These are phyloP conservation scores for Aphrophora alni DNA, from an alignment of 2,888 invertebrate genomes.

Conservation along the genomic window DNA sequence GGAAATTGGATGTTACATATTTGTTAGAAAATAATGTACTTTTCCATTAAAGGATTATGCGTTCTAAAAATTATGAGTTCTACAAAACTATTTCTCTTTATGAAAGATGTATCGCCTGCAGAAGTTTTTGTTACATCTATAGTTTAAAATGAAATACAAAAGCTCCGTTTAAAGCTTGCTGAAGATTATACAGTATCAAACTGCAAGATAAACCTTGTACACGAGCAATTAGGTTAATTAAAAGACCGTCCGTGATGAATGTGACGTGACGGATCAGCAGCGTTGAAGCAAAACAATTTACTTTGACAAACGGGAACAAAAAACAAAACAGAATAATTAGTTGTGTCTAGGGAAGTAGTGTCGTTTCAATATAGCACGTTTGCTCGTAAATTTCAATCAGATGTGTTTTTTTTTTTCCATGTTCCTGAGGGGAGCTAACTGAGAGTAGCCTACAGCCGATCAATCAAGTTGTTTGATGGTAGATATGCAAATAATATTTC, in stretches of 20 bases:
- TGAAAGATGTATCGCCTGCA: no score
- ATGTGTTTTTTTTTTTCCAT: no score
- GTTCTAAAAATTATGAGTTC: no score
- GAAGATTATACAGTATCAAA: no score
- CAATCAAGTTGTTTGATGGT: background rate
- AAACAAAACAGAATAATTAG: background rate
- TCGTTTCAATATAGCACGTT: background rate
- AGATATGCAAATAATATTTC: background rate
- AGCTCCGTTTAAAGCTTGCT: no score
- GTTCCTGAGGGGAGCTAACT: background rate
- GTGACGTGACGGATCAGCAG: background rate
- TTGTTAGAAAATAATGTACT: no score
- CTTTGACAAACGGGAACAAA: background rate
- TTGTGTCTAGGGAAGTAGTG: background rate
- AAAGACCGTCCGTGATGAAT: background rate
- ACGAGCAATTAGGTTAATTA: constrained; percentile 9
- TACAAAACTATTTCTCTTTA: no score
- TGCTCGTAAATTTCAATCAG: background rate
- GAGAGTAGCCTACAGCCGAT: background rate
- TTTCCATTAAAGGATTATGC: no score
- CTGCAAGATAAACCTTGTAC: no score
- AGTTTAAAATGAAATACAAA: no score
- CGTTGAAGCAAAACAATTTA: background rate
- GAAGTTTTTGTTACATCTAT: no score
- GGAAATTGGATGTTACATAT: no score